Evolutionary conservation across 2,888 invertebrate species (phyloP).

Genomic region (Ophion slaviceki): DNA sequence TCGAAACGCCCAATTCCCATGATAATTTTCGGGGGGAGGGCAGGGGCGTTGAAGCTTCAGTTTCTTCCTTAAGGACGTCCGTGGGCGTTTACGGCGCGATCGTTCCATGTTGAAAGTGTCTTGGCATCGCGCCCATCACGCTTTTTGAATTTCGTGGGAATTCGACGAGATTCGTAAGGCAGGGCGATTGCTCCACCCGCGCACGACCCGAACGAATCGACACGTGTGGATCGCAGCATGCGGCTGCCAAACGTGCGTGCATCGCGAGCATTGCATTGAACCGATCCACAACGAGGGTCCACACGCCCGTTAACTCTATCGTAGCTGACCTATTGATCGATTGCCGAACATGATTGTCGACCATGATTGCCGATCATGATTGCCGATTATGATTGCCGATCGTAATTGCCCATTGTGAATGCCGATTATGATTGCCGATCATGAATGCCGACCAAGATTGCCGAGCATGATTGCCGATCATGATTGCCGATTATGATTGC

Average conservation of each 20-base stretch:
- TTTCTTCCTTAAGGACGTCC: not conserved
- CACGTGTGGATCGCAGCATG: conserved; percentile 1
- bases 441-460: no score
- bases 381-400: no score
- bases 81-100: not conserved
- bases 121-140: conserved; percentile 28
- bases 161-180: not conserved
- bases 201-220: conserved; percentile 19
- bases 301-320: not conserved
- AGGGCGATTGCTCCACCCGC: conserved; percentile 17
- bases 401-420: no score
- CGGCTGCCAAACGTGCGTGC: not conserved
- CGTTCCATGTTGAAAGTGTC: conserved; percentile 1
- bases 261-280: not conserved
- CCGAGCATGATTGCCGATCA: no score
- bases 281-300: not conserved
- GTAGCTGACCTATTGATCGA: not conserved
- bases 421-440: no score
- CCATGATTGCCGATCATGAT: no score
- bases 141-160: conserved; percentile 19
- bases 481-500: no score
- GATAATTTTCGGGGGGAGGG: not conserved
- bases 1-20: not conserved
- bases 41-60: not conserved
- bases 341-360: not conserved